Evolutionary conservation across 2,797 vertebrate genomes (phyloP).

Genomic region (Hydrocynus forskahlii): DNA sequence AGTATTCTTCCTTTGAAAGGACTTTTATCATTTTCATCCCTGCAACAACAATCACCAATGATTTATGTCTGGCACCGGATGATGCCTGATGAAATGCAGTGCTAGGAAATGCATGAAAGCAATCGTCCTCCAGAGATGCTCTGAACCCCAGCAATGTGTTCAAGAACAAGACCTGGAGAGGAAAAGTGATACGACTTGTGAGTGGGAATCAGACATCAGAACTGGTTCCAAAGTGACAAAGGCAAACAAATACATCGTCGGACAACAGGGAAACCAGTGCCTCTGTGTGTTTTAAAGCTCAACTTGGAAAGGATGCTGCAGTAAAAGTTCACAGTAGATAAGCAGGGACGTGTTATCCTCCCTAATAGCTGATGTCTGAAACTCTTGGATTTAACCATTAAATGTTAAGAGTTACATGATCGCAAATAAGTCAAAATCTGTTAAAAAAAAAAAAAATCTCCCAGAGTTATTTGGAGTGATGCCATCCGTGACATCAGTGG

Average conservation of each 20-base stretch:
- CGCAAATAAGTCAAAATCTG: neutral
- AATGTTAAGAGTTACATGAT: neutral
- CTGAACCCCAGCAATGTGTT: conserved; percentile 7
- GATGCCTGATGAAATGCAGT: conserved; percentile 33
- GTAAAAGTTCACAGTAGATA: neutral
- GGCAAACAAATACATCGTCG: neutral
- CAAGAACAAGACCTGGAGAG: conserved; percentile 13
- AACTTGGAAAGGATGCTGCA: neutral
- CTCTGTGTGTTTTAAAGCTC: neutral
- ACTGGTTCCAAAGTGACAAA: neutral
- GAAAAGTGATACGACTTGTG: neutral
- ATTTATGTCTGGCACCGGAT: conserved; percentile 24
- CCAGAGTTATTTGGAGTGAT: neutral
- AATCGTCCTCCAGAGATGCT: conserved; percentile 30
- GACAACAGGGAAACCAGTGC: neutral
- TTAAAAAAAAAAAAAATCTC: neutral
- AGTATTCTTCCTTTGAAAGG: neutral
- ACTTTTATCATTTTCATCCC: neutral
- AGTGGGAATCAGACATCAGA: neutral
- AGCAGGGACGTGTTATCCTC: neutral
- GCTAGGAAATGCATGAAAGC: conserved; percentile 40
- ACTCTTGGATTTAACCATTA: neutral
- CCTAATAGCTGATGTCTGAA: neutral
- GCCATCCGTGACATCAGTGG: neutral
- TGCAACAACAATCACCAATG: conserved; percentile 24